These are phyloP conservation scores for Drosophila longiperda DNA, from an alignment of 2,888 invertebrate genomes.

Conservation along the genomic window DNA sequence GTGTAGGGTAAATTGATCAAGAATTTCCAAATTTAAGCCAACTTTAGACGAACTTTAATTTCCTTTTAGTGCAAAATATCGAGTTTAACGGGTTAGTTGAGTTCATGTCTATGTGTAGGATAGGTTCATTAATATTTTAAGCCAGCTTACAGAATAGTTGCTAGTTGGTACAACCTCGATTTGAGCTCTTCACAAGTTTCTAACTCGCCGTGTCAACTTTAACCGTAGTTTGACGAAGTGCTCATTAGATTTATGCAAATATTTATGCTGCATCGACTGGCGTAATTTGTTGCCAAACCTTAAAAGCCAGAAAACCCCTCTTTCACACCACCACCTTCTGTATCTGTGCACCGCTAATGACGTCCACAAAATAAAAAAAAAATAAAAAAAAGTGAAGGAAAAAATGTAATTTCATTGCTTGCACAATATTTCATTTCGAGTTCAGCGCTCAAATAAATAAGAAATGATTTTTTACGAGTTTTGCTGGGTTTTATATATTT, in stretches of 20 bases:
- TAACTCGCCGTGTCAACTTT: constrained; percentile 5
- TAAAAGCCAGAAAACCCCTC: not conserved
- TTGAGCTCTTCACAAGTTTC: constrained; percentile 21
- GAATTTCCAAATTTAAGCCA: not conserved
- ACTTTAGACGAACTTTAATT: not conserved
- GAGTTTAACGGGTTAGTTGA: not conserved
- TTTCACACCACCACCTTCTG: not conserved
- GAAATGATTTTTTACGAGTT: constrained; percentile 71
- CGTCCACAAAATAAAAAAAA: constrained; percentile 22
- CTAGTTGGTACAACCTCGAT: not conserved
- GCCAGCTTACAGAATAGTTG: not conserved
- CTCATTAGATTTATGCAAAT: constrained; percentile 65
- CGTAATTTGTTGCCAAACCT: constrained; percentile 24
- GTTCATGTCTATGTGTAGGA: not conserved
- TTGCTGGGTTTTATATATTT: constrained; percentile 37
- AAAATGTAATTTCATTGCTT: constrained; percentile 74
- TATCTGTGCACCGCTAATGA: constrained; percentile 40
- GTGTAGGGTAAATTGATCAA: not conserved
- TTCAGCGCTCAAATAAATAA: constrained; percentile 72
- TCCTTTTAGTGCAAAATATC: not conserved
- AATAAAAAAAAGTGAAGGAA: not conserved
- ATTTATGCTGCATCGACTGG: constrained; percentile 51
- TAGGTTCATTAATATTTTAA: not conserved
- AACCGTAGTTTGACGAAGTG: constrained; percentile 15
- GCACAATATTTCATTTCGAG: constrained; percentile 76